Percentiles rank a stretch among this genome's conserved stretches.
phyloP scores from a whole-genome alignment of 1,140 invertebrate species.

The Hormaphis cornu region DNA sequence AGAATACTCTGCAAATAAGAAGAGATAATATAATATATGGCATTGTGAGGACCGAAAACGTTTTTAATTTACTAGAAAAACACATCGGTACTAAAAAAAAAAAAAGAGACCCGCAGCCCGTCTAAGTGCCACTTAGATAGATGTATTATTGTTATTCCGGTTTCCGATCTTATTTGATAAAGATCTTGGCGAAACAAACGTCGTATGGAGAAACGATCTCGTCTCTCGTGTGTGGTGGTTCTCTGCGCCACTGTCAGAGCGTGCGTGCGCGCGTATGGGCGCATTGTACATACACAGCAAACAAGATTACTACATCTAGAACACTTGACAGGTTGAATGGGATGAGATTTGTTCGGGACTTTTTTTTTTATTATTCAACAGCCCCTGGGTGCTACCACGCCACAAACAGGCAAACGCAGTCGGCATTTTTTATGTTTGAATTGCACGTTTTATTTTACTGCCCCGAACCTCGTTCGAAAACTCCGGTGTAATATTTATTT shows the following conservation, averaged over 20 bases:
- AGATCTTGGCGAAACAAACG: constrained; percentile 28
- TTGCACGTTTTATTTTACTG: neutral
- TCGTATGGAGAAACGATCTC: constrained; percentile 1
- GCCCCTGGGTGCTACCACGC: neutral
- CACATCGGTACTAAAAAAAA: constrained; percentile 29
- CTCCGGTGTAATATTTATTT: neutral
- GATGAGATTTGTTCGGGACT: constrained; percentile 25
- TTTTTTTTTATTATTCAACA: constrained; percentile 24
- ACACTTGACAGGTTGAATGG: constrained; percentile 32
- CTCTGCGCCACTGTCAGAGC: constrained; percentile 10
- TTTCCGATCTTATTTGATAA: constrained; percentile 31
- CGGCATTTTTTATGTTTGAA: constrained; percentile 19
- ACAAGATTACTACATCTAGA: constrained; percentile 30
- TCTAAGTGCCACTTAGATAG: constrained; percentile 29
- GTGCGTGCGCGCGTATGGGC: neutral
- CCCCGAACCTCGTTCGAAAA: neutral
- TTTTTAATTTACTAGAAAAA: constrained; percentile 33
- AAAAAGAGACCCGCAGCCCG: constrained; percentile 5
- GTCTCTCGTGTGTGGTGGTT: constrained; percentile 7
- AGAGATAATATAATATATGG: constrained; percentile 21
- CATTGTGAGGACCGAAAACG: constrained; percentile 25
- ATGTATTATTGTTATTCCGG: constrained; percentile 30
- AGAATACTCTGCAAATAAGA: constrained; percentile 10
- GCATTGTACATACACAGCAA: constrained; percentile 13
- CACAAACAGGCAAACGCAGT: constrained; percentile 1